Evolutionary conservation across 2,888 invertebrate species (phyloP), one percentile per base, ranked within the genome.

Genomic region (Latrodectus hesperus): DNA sequence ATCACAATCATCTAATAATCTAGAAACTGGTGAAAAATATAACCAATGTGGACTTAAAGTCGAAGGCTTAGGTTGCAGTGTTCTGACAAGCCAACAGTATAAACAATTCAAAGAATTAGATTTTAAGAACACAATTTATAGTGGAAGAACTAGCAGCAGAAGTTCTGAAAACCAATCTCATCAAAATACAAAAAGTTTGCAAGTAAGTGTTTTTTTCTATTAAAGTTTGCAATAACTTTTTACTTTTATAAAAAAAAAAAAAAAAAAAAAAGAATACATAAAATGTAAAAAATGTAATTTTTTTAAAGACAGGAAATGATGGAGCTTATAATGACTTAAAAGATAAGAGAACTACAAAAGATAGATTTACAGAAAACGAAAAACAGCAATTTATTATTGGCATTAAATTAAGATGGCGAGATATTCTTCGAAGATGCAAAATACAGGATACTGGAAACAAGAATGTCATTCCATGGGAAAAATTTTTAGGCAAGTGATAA

Each of bases 371-470:
- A 26, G 17, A n/a, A 11, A 60, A 73, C 17, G 79, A 80, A 14
- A 64, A 22, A 60, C 17, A 79, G 14, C 22, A 53, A 12, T 75
- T 79, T 14, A 52, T 53, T n/a, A 52, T 51, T 11, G 49, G 52
- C 16, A 71, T 86, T 52, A 81, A 76, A 81, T 12, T 72, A 64
- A 76, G 86, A 51, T 86, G 86, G 86, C 64, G 81, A 49, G 86
- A 86, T 77, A 86, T 86, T 70, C 64, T 86, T 14, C 64, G 86
- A 53, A 64, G 86, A 1, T 86, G 77, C 55, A 86, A 81, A 73
- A 49, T 51, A 14, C 53, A 67, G 22, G 86, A 86, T 55, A 11
- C 38, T 0, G 72, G 52, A 53, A 81, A 86, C 16, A 52, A n/a
- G 49, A 80, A 77, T 53, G 55, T 38, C 22, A 65, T 86, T 53